phyloP scores from a whole-genome alignment of 2,888 invertebrate species.

The Sinhomidia bicolor region DNA sequence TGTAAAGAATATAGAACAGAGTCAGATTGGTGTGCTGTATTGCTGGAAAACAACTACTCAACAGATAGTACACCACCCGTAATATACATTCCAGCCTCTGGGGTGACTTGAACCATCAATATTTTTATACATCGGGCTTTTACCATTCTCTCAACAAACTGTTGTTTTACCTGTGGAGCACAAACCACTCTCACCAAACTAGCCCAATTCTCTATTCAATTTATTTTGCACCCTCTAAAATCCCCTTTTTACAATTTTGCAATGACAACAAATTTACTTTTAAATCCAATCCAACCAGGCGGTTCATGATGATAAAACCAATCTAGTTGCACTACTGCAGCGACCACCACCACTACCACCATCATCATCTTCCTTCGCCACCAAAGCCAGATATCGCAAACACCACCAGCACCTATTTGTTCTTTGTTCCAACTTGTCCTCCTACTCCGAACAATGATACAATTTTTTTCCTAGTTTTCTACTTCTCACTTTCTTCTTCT shows the following conservation, averaged over 20 bases:
- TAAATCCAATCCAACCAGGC: conserved; percentile 35
- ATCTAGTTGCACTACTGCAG: conserved; percentile 19
- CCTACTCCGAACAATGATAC: not conserved
- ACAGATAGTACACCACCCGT: not conserved
- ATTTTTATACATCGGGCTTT: not conserved
- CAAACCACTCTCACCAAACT: not conserved
- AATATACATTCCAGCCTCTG: conserved; percentile 2
- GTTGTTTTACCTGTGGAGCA: conserved; percentile 27
- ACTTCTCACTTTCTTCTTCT: not conserved
- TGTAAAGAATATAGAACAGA: not conserved
- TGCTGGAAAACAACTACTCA: not conserved
- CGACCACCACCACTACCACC: not conserved
- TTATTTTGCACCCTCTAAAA: not conserved
- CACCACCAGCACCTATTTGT: conserved; percentile 20
- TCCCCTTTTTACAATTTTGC: not conserved
- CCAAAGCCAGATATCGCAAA: conserved; percentile 9
- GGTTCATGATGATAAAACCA: conserved; percentile 33
- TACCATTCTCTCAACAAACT: not conserved
- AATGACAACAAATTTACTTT: not conserved
- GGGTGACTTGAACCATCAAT: not conserved
- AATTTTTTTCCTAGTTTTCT: not conserved
- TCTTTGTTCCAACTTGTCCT: not conserved
- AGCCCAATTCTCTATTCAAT: not conserved
- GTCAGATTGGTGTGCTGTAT: not conserved
- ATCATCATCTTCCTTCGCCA: conserved; percentile 12